These are phyloP conservation scores for Setophaga kirtlandii DNA, from an alignment of 2,113 vertebrate species.

Conservation along the genomic window DNA sequence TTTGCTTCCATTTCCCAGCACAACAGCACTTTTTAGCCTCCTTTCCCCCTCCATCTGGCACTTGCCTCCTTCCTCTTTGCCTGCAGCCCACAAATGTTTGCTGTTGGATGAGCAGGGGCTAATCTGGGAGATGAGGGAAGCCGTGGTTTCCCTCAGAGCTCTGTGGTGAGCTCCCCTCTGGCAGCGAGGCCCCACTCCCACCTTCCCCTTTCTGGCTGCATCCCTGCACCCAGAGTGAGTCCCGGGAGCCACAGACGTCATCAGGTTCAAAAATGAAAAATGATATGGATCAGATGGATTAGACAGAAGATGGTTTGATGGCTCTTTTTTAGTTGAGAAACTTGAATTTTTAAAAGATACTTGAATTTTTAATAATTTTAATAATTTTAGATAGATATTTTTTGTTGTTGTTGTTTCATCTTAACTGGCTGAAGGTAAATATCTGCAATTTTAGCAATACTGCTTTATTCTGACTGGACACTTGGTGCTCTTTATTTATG, in stretches of 20 bases:
- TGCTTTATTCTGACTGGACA: background rate
- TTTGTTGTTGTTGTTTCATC: background rate
- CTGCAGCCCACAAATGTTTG: background rate
- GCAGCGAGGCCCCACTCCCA: background rate
- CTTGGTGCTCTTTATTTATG: background rate
- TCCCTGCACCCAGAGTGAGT: background rate
- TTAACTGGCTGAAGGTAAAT: background rate
- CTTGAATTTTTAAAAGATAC: background rate
- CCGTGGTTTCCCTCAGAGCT: background rate
- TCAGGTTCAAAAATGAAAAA: background rate
- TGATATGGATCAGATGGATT: background rate
- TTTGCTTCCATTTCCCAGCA: background rate
- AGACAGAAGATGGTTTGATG: background rate
- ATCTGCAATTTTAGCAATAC: background rate
- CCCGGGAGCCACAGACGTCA: background rate
- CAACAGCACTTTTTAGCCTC: background rate
- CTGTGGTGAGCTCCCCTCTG: background rate
- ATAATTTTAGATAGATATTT: background rate
- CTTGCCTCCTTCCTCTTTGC: slow-evolving; percentile 15
- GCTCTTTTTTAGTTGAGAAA: background rate
- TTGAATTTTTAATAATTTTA: background rate
- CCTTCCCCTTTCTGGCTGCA: background rate
- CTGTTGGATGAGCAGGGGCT: background rate
- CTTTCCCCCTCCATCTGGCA: background rate
- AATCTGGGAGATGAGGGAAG: background rate